These are phyloP conservation scores for Jacana jacana DNA, from an alignment of 2,113 vertebrate genomes.

Conservation along the genomic window DNA sequence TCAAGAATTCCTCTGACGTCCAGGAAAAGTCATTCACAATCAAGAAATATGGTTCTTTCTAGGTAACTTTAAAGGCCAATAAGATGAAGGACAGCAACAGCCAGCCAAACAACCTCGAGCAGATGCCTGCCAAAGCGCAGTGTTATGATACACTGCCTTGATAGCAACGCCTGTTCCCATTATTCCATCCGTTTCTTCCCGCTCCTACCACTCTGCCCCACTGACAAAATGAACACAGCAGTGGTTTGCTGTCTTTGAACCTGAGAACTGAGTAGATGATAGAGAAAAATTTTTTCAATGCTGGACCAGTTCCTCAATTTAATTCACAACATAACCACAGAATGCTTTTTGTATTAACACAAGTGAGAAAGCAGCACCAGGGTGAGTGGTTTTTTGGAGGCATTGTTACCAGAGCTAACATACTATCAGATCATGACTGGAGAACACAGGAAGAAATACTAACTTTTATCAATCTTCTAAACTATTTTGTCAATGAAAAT, in stretches of 20 bases:
- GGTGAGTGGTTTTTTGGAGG: not conserved
- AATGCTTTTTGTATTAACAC: not conserved
- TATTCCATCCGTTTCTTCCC: not conserved
- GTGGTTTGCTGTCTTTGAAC: not conserved
- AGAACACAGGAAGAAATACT: not conserved
- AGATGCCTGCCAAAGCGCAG: not conserved
- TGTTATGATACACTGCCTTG: accelerated
- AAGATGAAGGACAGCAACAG: not conserved
- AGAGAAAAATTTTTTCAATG: not conserved
- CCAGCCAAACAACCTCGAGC: not conserved
- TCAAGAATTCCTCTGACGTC: not conserved
- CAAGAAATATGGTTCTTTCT: not conserved
- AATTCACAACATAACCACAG: not conserved
- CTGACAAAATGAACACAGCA: not conserved
- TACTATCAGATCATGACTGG: not conserved
- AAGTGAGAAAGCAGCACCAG: not conserved
- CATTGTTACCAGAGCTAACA: not conserved
- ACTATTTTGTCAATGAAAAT: not conserved
- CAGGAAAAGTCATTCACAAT: not conserved
- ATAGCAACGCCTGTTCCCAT: accelerated
- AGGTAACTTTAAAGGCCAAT: not conserved
- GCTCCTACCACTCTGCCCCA: not conserved
- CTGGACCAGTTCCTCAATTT: not conserved
- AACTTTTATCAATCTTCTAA: not conserved
- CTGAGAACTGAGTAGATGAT: not conserved